Evolutionary conservation across 2,113 vertebrate species (phyloP).

Genomic region (Muscicapa adusta): DNA sequence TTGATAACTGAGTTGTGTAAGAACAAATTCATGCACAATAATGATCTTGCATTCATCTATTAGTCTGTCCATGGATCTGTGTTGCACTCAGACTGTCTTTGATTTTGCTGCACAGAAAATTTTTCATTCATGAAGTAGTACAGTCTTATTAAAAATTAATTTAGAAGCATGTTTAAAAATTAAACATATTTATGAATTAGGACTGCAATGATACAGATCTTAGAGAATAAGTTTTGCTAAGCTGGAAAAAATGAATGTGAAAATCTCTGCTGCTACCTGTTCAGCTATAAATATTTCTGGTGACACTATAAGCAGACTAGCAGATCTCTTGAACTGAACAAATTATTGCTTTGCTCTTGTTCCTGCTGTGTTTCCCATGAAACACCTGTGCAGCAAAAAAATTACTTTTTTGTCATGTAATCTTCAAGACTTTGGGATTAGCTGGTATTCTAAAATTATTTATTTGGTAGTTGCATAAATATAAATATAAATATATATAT

Average conservation of each 20-base stretch:
- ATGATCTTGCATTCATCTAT: background rate
- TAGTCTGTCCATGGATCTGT: background rate
- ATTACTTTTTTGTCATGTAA: background rate
- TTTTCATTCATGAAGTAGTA: conserved; percentile 13
- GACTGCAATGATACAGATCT: background rate
- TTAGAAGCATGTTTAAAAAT: conserved; percentile 44
- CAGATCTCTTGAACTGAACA: background rate
- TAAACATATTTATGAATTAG: conserved; percentile 47
- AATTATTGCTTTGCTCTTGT: background rate
- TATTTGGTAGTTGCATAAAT: background rate
- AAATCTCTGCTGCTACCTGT: background rate
- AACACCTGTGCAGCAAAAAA: background rate
- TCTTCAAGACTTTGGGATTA: conserved; percentile 9
- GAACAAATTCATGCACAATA: background rate
- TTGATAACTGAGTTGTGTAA: background rate
- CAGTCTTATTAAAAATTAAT: conserved; percentile 52
- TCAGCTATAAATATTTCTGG: conserved; percentile 4
- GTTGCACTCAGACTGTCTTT: background rate
- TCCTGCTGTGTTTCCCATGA: background rate
- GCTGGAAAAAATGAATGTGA: background rate
- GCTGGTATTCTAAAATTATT: conserved; percentile 3
- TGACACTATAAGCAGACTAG: background rate
- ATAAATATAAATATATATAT: background rate
- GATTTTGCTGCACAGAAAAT: conserved; percentile 24
- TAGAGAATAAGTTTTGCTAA: background rate